Evolutionary conservation across 2,797 vertebrate genomes (phyloP).

Genomic region (Peromyscus melanophrys): DNA sequence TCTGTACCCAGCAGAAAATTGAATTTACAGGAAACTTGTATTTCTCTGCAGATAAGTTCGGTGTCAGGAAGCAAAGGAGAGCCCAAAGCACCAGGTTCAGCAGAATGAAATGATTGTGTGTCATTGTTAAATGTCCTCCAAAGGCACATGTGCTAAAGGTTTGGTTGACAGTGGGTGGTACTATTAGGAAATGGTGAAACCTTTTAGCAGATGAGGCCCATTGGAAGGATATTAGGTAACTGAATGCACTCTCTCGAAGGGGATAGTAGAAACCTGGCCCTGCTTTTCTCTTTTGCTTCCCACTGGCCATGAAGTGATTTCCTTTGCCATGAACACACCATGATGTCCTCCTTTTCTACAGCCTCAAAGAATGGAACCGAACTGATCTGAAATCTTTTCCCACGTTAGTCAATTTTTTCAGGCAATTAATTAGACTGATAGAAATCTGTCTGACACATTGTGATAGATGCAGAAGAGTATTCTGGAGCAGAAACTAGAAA

Average conservation of each 20-base stretch:
- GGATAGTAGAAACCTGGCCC: too few relatives aligned
- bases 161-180: not conserved
- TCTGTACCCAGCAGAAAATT: slow-evolving; percentile 55
- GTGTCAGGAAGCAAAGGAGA: slow-evolving; percentile 60
- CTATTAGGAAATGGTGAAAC: not conserved
- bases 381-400: not conserved
- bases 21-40: slow-evolving; percentile 34
- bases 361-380: not conserved
- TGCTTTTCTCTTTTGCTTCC: not conserved
- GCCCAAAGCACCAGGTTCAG: not conserved
- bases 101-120: not conserved
- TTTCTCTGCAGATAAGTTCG: not conserved
- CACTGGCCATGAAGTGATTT: not conserved
- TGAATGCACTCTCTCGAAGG: not conserved
- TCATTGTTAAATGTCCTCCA: not conserved
- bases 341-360: not conserved
- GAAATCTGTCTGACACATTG: not conserved
- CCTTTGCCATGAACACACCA: not conserved
- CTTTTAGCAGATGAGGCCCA: too few relatives aligned
- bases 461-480: not conserved
- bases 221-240: not conserved
- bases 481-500: not conserved
- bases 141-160: not conserved
- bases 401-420: not conserved
- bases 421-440: not conserved